Evolutionary conservation across 2,888 invertebrate genomes (phyloP).

Genomic region (Notodonta ziczac): DNA sequence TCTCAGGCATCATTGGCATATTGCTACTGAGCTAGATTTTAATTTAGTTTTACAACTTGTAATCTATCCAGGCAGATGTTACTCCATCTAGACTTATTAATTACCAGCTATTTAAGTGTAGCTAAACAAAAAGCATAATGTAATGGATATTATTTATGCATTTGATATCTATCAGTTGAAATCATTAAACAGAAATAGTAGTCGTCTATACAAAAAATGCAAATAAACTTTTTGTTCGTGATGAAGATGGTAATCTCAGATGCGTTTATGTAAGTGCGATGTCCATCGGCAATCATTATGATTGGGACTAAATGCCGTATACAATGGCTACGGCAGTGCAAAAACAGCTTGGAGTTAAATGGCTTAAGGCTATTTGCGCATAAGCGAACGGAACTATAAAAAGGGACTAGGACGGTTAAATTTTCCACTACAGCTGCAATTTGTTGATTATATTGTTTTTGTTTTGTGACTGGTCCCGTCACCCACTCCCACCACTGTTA

Average conservation of each 20-base stretch:
- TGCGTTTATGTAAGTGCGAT: constrained; percentile 33
- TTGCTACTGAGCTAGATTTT: background rate
- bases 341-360: constrained; percentile 27
- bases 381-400: background rate
- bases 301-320: constrained; percentile 31
- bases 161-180: constrained; percentile 18
- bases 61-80: constrained; percentile 2
- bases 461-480: no score
- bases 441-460: no score
- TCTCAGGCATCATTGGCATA: background rate
- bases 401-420: background rate
- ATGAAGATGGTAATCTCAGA: constrained; percentile 33
- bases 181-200: constrained; percentile 23
- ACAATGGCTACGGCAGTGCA: constrained; percentile 29
- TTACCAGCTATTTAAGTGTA: background rate
- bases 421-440: no score
- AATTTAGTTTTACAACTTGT: background rate
- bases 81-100: background rate
- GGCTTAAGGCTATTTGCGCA: background rate
- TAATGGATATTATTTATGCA: constrained; percentile 1
- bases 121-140: background rate
- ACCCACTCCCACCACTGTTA: no score
- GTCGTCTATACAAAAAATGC: constrained; percentile 29
- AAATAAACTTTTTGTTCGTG: constrained; percentile 40
- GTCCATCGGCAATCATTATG: constrained; percentile 26